phyloP scores from a whole-genome alignment of 1,140 invertebrate species.

The Sinella curviseta region DNA sequence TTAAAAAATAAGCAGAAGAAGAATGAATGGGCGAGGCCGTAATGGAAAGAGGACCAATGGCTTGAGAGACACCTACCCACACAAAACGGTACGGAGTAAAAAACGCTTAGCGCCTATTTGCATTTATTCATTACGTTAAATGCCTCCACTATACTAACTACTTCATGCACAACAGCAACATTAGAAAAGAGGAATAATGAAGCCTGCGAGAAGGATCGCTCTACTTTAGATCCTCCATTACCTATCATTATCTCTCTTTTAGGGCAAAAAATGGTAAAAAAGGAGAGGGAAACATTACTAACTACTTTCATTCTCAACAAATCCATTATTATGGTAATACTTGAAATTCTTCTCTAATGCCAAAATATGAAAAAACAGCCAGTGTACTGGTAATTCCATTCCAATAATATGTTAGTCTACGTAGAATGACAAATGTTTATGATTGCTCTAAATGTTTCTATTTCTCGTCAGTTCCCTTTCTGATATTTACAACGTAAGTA shows the following conservation, averaged over 20 bases:
- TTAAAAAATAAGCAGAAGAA: background rate
- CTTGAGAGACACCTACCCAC: constrained; percentile 33
- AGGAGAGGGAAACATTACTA: background rate
- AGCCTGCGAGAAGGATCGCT: background rate
- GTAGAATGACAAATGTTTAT: background rate
- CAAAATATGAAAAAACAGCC: constrained; percentile 4
- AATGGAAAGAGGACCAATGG: constrained; percentile 37
- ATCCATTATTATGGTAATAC: background rate
- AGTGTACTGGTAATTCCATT: background rate
- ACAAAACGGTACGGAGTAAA: background rate
- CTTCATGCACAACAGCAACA: constrained; percentile 17
- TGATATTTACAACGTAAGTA: background rate
- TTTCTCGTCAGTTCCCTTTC: background rate
- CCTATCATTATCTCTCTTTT: constrained; percentile 12
- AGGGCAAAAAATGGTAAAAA: background rate
- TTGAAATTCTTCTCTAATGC: constrained; percentile 7
- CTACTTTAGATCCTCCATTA: background rate
- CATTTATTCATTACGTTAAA: constrained; percentile 47
- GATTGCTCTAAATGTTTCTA: background rate
- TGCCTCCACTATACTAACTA: constrained; percentile 24
- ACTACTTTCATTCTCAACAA: background rate
- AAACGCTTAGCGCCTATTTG: constrained; percentile 33
- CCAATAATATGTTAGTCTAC: background rate
- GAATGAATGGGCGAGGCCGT: constrained; percentile 43
- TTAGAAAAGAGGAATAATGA: background rate